A percentile compares a stretch with the other conserved stretches of the same genome.
Conservation (phyloP, 2,888 invertebrate species). For the Ptycholaimellus sp. region DNA sequence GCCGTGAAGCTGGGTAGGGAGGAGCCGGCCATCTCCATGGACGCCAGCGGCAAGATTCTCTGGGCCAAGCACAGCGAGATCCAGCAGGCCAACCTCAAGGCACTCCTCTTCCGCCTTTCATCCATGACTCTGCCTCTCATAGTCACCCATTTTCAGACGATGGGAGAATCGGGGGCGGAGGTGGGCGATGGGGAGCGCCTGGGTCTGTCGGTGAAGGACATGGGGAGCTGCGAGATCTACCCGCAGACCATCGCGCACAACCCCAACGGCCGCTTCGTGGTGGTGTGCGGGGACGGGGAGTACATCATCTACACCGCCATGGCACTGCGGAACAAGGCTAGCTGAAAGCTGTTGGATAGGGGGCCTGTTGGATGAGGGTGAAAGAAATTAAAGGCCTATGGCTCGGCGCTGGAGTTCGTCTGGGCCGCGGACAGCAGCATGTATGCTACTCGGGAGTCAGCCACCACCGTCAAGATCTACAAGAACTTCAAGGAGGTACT, state of each 20-base stretch:
- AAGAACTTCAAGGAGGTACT: slow-evolving; percentile 60
- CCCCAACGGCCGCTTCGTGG: slow-evolving; percentile 73
- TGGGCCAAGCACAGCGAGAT: slow-evolving; percentile 97
- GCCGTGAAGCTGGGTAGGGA: slow-evolving; percentile 81
- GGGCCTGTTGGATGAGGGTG: background rate
- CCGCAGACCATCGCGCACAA: slow-evolving; percentile 95
- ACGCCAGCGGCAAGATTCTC: slow-evolving; percentile 85
- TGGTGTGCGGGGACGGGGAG: slow-evolving; percentile 96
- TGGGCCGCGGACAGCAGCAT: slow-evolving; percentile 93
- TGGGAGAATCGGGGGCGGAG: too few species aligned
- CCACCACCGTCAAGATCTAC: slow-evolving; percentile 68
- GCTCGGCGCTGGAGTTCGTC: slow-evolving; percentile 89
- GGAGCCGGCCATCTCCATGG: slow-evolving; percentile 94
- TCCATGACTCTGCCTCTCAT: too few species aligned
- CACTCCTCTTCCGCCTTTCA: too few species aligned
- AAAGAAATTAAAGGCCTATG: slow-evolving; percentile 43
- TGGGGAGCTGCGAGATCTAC: slow-evolving; percentile 97
- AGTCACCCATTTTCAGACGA: too few species aligned
- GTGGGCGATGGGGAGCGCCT: slow-evolving; percentile 82
- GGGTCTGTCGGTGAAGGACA: slow-evolving; percentile 80
- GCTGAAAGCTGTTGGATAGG: too few species aligned
- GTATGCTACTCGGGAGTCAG: slow-evolving; percentile 51
- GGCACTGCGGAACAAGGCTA: slow-evolving; percentile 86
- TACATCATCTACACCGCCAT: slow-evolving; percentile 99
- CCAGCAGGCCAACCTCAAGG: slow-evolving; percentile 40